phyloP scores from a whole-genome alignment of 2,888 invertebrate species.

The Amorpha juglandis region DNA sequence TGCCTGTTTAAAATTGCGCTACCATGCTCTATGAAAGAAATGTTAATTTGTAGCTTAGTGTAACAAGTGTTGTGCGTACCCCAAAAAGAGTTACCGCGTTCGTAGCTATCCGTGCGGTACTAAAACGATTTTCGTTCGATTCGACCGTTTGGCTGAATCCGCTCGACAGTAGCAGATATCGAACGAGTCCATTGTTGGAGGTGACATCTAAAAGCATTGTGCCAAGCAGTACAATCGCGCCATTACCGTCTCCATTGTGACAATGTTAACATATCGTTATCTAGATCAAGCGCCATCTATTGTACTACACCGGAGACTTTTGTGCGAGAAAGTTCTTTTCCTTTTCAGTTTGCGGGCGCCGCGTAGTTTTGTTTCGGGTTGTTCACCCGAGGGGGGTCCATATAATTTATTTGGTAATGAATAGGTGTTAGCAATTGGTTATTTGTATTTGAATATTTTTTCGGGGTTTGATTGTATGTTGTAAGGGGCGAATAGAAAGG shows the following conservation, averaged over 20 bases:
- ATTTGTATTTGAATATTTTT: slow-evolving; percentile 8
- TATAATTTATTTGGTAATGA: slow-evolving; percentile 36
- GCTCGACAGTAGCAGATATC: slow-evolving; percentile 73
- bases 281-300: slow-evolving; percentile 83
- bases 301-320: slow-evolving; percentile 73
- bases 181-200: slow-evolving; percentile 75
- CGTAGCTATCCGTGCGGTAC: slow-evolving; percentile 22
- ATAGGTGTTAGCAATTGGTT: slow-evolving; percentile 25
- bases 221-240: slow-evolving; percentile 78
- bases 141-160: slow-evolving; percentile 62
- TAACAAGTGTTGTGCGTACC: slow-evolving; percentile 6
- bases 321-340: slow-evolving; percentile 64
- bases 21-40: no score
- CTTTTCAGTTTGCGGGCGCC: slow-evolving; percentile 56
- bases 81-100: slow-evolving; percentile 19
- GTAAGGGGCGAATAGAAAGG: background rate
- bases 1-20: background rate
- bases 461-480: background rate
- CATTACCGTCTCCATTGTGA: slow-evolving; percentile 82
- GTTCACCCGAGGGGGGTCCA: slow-evolving; percentile 42
- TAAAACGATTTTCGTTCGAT: slow-evolving; percentile 66
- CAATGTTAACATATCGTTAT: slow-evolving; percentile 84
- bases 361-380: slow-evolving; percentile 57
- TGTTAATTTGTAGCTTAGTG: no score
- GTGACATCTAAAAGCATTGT: slow-evolving; percentile 82